phyloP scores from a whole-genome alignment of 2,797 vertebrate genomes.

The Linurgus olivaceus region DNA sequence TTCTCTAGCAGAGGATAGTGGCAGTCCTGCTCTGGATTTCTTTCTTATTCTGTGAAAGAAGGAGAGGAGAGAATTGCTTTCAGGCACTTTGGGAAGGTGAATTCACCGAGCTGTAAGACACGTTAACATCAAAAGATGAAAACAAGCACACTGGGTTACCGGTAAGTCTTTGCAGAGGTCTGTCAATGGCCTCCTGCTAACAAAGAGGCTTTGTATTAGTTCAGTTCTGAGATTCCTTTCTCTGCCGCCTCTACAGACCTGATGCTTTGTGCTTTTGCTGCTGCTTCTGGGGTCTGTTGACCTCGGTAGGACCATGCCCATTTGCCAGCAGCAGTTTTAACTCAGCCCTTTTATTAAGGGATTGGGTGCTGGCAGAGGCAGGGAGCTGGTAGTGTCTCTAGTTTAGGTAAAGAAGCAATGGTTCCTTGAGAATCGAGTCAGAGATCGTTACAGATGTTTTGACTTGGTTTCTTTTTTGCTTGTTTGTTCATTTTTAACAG shows the following conservation, averaged over 20 bases:
- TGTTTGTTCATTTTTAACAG: conserved; percentile 65
- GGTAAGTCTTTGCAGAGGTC: not conserved
- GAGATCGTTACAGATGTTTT: not conserved
- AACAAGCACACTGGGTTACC: not conserved
- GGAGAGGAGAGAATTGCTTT: not conserved
- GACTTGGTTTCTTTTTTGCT: not conserved
- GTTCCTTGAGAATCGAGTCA: not conserved
- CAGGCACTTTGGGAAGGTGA: not conserved
- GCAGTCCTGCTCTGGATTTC: not conserved
- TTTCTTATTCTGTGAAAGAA: not conserved
- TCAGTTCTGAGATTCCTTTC: not conserved
- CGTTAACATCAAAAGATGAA: accelerated
- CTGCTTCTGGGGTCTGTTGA: not conserved
- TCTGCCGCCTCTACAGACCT: not conserved
- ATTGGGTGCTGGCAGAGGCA: not conserved
- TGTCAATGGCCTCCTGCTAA: not conserved
- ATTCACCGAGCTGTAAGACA: not conserved
- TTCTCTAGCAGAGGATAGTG: not conserved
- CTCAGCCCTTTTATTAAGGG: not conserved
- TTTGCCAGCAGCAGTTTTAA: not conserved
- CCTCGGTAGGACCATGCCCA: not conserved
- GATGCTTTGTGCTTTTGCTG: not conserved
- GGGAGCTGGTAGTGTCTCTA: not conserved
- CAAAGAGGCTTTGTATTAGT: conserved; percentile 34
- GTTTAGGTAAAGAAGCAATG: not conserved